phyloP scores from a whole-genome alignment of 2,113 vertebrate genomes.

The Aldabrachelys gigantea region DNA sequence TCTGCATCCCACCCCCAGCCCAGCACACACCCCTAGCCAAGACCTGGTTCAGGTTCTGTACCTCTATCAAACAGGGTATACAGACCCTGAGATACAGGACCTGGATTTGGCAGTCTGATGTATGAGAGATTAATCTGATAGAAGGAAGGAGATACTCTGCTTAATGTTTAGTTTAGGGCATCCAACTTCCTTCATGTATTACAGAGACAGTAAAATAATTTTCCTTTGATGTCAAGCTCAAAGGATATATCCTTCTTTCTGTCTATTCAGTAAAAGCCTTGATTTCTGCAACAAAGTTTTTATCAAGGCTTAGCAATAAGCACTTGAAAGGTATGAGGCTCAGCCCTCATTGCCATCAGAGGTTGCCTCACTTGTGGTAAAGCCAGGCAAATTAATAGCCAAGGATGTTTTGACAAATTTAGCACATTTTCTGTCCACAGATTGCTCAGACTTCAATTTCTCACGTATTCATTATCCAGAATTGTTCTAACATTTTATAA shows the following conservation, averaged over 20 bases:
- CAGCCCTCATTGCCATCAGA: not conserved
- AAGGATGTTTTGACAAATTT: too few relatives aligned
- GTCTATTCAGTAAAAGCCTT: not conserved
- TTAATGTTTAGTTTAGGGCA: not conserved
- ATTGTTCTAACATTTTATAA: not conserved
- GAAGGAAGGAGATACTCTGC: not conserved
- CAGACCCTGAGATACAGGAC: not conserved
- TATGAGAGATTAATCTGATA: not conserved
- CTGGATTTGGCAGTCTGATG: not conserved
- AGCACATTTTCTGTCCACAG: not conserved
- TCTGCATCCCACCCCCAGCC: too few relatives aligned
- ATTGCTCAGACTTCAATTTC: not conserved
- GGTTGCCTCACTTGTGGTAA: not conserved
- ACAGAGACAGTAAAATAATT: not conserved
- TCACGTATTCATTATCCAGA: not conserved
- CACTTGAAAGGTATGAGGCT: not conserved
- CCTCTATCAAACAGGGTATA: not conserved
- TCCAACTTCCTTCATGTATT: not conserved
- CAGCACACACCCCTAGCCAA: not conserved
- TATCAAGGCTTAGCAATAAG: not conserved
- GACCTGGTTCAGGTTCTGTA: not conserved
- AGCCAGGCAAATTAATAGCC: not conserved
- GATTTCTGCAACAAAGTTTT: not conserved
- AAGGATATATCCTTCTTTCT: accelerated
- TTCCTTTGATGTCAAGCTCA: not conserved